phyloP scores from a whole-genome alignment of 23 tunicate species.

The Clavelina lepadiformis region DNA sequence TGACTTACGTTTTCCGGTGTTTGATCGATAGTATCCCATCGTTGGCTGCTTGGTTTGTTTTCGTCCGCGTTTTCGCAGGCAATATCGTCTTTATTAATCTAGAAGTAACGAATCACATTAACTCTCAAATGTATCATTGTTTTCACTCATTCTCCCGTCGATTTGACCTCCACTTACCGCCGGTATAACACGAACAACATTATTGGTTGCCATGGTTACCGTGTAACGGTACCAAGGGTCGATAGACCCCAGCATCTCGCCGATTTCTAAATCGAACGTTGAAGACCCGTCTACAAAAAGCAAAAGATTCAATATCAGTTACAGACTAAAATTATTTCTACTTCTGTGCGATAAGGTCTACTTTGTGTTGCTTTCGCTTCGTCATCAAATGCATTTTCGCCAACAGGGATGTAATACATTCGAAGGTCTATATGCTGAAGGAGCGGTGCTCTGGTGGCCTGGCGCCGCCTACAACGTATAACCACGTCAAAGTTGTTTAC shows the following conservation, averaged over 20 bases:
- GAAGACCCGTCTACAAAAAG: neutral
- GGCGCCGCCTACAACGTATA: constrained; percentile 32
- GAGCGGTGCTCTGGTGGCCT: constrained; percentile 70
- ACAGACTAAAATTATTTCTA: too few species aligned
- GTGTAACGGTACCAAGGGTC: constrained; percentile 80
- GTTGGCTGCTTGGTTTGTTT: too few species aligned
- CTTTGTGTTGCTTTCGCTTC: constrained; percentile 1
- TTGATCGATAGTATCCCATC: too few species aligned
- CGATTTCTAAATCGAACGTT: constrained; percentile 63
- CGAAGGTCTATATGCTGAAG: constrained; percentile 72
- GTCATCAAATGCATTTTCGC: constrained; percentile 35
- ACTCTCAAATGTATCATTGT: too few species aligned
- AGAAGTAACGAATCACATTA: too few species aligned
- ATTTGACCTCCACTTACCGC: constrained; percentile 29
- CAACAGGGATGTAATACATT: constrained; percentile 76
- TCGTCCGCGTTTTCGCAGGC: too few species aligned
- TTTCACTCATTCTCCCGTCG: too few species aligned
- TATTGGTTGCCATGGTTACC: constrained; percentile 52
- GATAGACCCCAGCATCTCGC: constrained; percentile 50
- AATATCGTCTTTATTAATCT: too few species aligned
- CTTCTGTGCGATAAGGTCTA: neutral
- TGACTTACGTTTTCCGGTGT: too few species aligned
- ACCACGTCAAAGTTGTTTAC: neutral
- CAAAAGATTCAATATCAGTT: neutral
- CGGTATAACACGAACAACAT: constrained; percentile 54